Evolutionary conservation across 92 coral and sea anemone genomes (phyloP).

Genomic region (Siderastrea siderea): DNA sequence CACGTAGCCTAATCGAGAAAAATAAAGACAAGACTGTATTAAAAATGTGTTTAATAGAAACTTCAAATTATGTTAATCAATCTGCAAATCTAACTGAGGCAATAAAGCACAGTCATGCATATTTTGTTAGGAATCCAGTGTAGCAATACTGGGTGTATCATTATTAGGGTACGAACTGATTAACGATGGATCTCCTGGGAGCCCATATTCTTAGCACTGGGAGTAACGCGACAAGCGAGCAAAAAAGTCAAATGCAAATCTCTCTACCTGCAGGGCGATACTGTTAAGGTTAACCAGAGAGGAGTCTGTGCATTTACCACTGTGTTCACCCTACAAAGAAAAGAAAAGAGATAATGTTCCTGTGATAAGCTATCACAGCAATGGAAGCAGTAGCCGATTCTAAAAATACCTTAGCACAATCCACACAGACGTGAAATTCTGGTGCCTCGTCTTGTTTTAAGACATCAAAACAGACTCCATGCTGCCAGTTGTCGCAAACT

Average conservation of each 20-base stretch:
- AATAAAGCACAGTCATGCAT: no score
- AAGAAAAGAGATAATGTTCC: neutral
- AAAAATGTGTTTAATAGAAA: no score
- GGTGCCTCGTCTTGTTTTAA: slow-evolving; percentile 95
- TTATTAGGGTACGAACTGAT: no score
- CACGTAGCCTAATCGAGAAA: slow-evolving; percentile 76
- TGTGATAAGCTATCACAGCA: neutral
- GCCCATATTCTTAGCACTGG: no score
- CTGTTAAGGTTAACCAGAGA: slow-evolving; percentile 70
- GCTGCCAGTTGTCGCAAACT: slow-evolving; percentile 95
- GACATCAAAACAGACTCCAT: slow-evolving; percentile 92
- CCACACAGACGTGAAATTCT: slow-evolving; percentile 86
- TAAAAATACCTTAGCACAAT: slow-evolving; percentile 83
- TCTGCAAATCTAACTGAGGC: no score
- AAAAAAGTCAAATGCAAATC: neutral
- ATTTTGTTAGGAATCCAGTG: no score
- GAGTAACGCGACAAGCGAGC: neutral
- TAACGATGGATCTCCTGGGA: no score
- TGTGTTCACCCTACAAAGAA: slow-evolving; percentile 62
- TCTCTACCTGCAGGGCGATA: slow-evolving; percentile 80
- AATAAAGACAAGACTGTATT: neutral
- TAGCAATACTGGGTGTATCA: no score
- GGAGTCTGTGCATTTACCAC: slow-evolving; percentile 85
- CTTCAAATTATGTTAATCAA: no score
- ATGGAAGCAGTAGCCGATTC: no score